Conservation (phyloP, 2,797 vertebrate species). For the Gobionotothen gibberifrons region DNA sequence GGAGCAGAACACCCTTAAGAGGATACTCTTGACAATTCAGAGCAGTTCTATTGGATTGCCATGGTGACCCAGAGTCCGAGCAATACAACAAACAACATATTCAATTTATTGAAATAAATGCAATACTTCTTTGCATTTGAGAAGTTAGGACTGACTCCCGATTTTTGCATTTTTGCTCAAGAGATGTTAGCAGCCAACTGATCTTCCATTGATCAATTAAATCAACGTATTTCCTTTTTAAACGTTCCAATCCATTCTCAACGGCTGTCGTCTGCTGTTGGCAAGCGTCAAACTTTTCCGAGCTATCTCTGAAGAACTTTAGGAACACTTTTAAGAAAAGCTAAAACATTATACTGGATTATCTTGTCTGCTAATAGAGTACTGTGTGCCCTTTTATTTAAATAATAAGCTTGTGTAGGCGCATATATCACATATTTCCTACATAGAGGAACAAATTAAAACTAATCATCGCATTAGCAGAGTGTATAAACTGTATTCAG, state of each 20-base stretch:
- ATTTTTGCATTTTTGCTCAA: background rate
- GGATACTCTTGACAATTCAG: background rate
- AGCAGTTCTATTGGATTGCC: background rate
- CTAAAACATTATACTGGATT: background rate
- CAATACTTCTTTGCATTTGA: background rate
- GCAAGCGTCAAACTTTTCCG: too few species aligned
- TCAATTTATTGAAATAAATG: background rate
- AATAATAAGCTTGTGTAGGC: constrained; percentile 21
- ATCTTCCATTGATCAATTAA: background rate
- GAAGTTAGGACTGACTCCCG: background rate
- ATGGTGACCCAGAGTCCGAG: background rate
- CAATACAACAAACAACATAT: background rate
- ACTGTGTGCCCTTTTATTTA: background rate
- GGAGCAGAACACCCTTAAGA: background rate
- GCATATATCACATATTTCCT: constrained; percentile 25
- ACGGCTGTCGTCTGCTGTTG: background rate
- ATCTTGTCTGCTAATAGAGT: background rate
- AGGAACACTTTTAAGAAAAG: background rate
- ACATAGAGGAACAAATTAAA: constrained; percentile 50
- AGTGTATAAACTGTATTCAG: constrained; percentile 34
- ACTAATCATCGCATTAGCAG: constrained; percentile 53
- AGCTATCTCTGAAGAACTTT: background rate
- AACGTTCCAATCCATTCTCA: fast-evolving
- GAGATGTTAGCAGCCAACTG: background rate
- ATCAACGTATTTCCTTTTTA: background rate